phyloP scores from a whole-genome alignment of 2,888 invertebrate species.

The Micropterix aruncella region DNA sequence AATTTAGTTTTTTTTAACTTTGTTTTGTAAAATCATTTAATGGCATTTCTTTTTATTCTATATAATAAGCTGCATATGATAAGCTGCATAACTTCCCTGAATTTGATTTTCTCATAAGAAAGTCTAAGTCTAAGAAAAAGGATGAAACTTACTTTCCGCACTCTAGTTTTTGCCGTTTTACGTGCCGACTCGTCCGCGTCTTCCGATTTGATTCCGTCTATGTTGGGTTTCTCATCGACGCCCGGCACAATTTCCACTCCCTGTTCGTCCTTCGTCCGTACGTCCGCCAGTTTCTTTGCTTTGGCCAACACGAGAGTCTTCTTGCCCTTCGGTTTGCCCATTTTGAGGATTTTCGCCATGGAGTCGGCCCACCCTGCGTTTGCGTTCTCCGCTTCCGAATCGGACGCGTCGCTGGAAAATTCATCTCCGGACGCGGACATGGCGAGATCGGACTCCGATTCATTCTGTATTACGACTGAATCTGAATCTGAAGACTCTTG shows the following conservation, averaged over 20 bases:
- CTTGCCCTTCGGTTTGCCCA: slow-evolving; percentile 60
- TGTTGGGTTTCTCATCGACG: slow-evolving; percentile 31
- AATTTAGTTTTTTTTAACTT: too few species aligned
- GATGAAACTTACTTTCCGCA: neutral
- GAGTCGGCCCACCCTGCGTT: slow-evolving; percentile 75
- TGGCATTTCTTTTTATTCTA: too few species aligned
- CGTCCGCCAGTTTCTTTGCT: slow-evolving; percentile 57
- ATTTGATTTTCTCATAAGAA: too few species aligned
- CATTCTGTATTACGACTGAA: too few species aligned
- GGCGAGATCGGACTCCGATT: too few species aligned
- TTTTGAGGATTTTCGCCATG: slow-evolving; percentile 61
- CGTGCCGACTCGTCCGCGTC: slow-evolving; percentile 15
- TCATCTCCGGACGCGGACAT: too few species aligned
- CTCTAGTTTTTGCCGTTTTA: neutral
- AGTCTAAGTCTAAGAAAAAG: too few species aligned
- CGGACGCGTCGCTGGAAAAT: too few species aligned
- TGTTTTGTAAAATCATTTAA: too few species aligned
- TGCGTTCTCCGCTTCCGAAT: slow-evolving; percentile 10
- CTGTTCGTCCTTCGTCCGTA: slow-evolving; percentile 29
- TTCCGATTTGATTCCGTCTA: slow-evolving; percentile 20
- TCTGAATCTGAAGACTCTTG: too few species aligned
- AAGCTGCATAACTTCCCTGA: too few species aligned
- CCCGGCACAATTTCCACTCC: slow-evolving; percentile 47
- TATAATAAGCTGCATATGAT: too few species aligned
- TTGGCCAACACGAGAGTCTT: slow-evolving; percentile 64